These are phyloP conservation scores for Scaptomyza cyrtandrae DNA, from an alignment of 2,888 invertebrate genomes.

Conservation along the genomic window DNA sequence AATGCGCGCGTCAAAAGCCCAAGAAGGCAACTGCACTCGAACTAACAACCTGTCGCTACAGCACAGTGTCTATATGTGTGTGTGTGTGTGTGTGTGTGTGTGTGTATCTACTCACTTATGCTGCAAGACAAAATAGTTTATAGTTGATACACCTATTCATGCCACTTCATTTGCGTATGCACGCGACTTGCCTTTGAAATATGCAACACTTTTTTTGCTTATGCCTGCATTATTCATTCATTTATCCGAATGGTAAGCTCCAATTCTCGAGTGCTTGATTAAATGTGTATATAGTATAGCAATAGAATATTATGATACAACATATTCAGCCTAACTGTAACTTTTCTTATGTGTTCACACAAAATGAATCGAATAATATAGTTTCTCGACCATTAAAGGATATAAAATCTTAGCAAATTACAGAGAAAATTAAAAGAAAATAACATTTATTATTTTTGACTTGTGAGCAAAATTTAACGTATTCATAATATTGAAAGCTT, in stretches of 20 bases:
- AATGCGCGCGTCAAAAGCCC: constrained; percentile 4
- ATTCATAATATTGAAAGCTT: no score
- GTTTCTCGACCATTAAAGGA: no score
- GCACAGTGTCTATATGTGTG: neutral
- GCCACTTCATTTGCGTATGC: constrained; percentile 8
- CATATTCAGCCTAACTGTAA: neutral
- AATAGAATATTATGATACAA: neutral
- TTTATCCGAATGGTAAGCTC: neutral
- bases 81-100: constrained; percentile 1
- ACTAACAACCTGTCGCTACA: constrained; percentile 4
- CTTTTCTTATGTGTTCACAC: no score
- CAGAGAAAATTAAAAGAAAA: no score
- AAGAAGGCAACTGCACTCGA: constrained; percentile 1
- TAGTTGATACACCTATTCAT: constrained; percentile 18
- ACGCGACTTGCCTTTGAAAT: constrained; percentile 3
- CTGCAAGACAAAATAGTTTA: constrained; percentile 18
- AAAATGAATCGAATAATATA: no score
- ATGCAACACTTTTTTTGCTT: neutral
- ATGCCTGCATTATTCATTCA: constrained; percentile 1
- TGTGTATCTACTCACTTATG: constrained; percentile 6
- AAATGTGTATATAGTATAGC: neutral
- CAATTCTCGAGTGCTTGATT: neutral
- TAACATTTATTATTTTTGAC: no score
- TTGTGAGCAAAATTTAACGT: no score
- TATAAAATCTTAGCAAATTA: no score